phyloP scores from a whole-genome alignment of 2,113 vertebrate genomes.

The Cyanoramphus novaezelandiae region DNA sequence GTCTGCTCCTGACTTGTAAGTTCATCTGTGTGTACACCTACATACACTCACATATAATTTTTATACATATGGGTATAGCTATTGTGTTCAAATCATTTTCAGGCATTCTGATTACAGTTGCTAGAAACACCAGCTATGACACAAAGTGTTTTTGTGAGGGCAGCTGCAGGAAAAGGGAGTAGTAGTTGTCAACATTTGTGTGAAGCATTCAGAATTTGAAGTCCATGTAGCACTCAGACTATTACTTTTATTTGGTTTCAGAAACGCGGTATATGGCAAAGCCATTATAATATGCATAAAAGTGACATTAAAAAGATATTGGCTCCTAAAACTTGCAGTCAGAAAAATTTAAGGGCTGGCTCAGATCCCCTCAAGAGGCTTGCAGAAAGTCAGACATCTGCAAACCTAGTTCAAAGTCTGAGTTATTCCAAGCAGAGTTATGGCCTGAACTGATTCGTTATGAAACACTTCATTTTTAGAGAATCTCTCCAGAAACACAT shows the following conservation, averaged over 20 bases:
- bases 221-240: background rate
- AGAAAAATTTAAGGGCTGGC: background rate
- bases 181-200: background rate
- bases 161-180: background rate
- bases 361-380: background rate
- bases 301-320: background rate
- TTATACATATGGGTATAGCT: background rate
- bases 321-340: background rate
- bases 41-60: rapidly evolving
- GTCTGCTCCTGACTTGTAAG: background rate
- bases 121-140: background rate
- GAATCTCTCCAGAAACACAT: background rate
- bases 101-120: background rate
- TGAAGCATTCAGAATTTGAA: background rate
- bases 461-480: background rate
- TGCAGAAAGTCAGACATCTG: background rate
- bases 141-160: background rate
- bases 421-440: background rate
- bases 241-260: background rate
- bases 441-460: background rate
- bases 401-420: background rate
- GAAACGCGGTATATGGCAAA: background rate
- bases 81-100: background rate
- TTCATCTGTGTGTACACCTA: rapidly evolving
- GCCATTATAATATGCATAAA: background rate